A percentile compares a stretch with the other conserved stretches of the same genome.
These are phyloP conservation scores for Drosophila hamatofila DNA, from an alignment of 2,888 invertebrate genomes.

Conservation along the genomic window DNA sequence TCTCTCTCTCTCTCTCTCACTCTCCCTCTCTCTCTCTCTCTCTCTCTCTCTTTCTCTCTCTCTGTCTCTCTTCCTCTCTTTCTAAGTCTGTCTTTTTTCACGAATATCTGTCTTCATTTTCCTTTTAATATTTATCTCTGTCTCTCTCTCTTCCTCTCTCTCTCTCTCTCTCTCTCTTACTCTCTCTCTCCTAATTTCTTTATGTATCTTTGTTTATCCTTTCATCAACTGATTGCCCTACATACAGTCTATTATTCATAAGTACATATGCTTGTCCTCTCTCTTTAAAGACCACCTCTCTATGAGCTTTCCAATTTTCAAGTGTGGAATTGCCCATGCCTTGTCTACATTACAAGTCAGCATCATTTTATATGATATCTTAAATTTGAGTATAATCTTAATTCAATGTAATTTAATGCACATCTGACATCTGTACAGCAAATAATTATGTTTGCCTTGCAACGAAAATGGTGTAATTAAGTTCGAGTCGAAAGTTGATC, in stretches of 20 bases:
- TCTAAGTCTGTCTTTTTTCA: neutral
- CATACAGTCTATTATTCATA: neutral
- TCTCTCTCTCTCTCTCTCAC: neutral
- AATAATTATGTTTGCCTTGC: neutral
- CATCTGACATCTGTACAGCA: neutral
- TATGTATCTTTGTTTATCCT: neutral
- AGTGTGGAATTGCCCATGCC: neutral
- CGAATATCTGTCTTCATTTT: too few species aligned
- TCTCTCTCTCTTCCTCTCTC: neutral
- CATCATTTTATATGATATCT: neutral
- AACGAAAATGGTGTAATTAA: neutral
- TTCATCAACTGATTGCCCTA: too few species aligned
- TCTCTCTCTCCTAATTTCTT: neutral
- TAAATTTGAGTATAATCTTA: neutral
- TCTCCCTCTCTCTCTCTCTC: neutral
- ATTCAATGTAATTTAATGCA: neutral
- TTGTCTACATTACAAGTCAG: neutral
- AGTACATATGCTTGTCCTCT: neutral
- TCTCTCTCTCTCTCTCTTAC: neutral
- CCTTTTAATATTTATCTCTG: neutral
- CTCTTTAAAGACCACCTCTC: neutral
- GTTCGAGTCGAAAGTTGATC: conserved; percentile 1
- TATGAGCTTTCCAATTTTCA: neutral
- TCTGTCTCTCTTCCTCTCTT: neutral
- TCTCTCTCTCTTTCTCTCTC: neutral